phyloP scores from a whole-genome alignment of 30 jellyfish, hydroid and myxozoan genomes.

The Turritopsis rubra region DNA sequence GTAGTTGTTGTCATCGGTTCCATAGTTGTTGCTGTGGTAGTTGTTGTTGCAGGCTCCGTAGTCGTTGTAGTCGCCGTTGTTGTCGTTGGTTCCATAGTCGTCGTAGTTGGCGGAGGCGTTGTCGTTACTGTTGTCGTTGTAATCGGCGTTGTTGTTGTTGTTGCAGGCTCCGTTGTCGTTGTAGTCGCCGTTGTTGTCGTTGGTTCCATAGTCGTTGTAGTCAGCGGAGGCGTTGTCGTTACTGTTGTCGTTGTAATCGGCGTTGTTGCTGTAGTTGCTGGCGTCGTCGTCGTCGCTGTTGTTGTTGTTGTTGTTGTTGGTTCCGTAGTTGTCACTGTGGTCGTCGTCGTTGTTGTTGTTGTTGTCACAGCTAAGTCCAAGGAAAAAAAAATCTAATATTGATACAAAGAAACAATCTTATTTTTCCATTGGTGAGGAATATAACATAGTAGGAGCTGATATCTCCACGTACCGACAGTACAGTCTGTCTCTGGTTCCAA shows the following conservation, averaged over 20 bases:
- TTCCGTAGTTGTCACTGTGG: not conserved
- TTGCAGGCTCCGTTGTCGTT: not conserved
- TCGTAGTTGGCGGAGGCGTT: not conserved
- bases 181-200: not conserved
- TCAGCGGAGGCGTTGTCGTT: not conserved
- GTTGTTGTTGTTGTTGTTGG: not conserved
- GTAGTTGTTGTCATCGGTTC: constrained; percentile 10
- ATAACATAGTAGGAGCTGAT: not conserved
- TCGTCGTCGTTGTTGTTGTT: not conserved
- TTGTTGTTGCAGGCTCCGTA: constrained; percentile 1
- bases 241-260: not conserved
- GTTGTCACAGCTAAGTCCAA: not conserved
- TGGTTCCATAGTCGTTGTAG: not conserved
- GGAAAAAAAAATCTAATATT: no score
- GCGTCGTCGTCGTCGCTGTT: not conserved
- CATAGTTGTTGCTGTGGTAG: not conserved
- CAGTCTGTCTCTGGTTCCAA: constrained; percentile 36
- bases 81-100: not conserved
- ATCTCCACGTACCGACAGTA: constrained; percentile 32
- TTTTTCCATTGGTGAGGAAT: no score
- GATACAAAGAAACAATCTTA: not conserved
- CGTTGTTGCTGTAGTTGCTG: not conserved
- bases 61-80: not conserved
- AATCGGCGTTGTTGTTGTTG: not conserved
- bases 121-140: not conserved